Evolutionary conservation across 2,113 vertebrate species (phyloP).

Genomic region (Eonycteris spelaea): DNA sequence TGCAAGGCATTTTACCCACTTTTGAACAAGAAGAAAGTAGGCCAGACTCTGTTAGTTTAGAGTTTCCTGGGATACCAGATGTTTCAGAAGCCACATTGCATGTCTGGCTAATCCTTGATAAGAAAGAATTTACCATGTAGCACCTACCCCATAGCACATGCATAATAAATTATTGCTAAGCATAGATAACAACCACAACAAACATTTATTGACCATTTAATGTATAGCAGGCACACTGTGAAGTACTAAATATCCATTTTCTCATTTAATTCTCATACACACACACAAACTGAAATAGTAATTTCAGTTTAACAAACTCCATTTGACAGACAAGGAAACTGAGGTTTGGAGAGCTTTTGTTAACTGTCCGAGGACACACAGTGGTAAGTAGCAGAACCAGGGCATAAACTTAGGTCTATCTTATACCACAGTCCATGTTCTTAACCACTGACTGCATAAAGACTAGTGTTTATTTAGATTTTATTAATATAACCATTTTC

Average conservation of each 20-base stretch:
- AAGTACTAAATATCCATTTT: not conserved
- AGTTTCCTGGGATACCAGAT: not conserved
- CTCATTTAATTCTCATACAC: not conserved
- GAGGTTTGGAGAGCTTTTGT: not conserved
- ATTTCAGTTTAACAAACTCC: not conserved
- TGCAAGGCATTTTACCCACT: not conserved
- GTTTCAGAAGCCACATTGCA: not conserved
- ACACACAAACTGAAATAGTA: not conserved
- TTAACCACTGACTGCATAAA: not conserved
- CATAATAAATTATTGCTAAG: not conserved
- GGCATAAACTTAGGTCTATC: not conserved
- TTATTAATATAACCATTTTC: not conserved
- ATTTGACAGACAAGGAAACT: not conserved
- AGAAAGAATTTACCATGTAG: not conserved
- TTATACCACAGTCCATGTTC: not conserved
- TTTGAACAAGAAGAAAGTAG: constrained; percentile 29
- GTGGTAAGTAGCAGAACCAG: not conserved
- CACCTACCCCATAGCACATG: not conserved
- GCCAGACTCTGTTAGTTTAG: not conserved
- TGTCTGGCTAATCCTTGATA: not conserved
- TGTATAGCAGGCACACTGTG: not conserved
- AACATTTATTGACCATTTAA: not conserved
- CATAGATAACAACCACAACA: not conserved
- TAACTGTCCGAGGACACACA: not conserved
- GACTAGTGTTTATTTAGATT: not conserved